Conservation (phyloP, 1,140 invertebrate species). For the Anoplolepis gracilipes region DNA sequence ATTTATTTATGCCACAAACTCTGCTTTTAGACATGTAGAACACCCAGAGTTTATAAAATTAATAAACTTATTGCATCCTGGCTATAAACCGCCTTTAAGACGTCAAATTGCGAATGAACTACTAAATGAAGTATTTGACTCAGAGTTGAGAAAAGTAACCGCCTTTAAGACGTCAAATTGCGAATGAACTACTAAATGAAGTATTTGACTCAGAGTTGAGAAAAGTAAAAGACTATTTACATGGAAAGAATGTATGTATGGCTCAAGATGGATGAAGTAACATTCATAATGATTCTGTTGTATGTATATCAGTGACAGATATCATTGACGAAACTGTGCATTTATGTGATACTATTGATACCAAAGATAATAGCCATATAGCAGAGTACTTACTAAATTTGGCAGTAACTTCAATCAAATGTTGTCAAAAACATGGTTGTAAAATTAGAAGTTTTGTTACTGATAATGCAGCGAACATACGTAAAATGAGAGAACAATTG, state of each 20-base stretch:
- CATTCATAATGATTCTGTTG: conserved; percentile 59
- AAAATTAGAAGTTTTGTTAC: conserved; percentile 33
- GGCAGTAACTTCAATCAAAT: conserved; percentile 31
- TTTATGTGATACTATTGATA: conserved; percentile 63
- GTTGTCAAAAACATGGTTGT: conserved; percentile 31
- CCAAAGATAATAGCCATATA: conserved; percentile 44
- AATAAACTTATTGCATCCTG: conserved; percentile 57
- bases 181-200: conserved; percentile 17
- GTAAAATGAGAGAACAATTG: conserved; percentile 40
- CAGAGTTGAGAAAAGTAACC: conserved; percentile 49
- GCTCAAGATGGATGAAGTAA: conserved; percentile 64
- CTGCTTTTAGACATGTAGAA: conserved; percentile 59
- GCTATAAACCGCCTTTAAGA: conserved; percentile 60
- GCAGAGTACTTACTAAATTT: conserved; percentile 21
- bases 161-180: conserved; percentile 34
- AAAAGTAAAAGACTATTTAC: conserved; percentile 12
- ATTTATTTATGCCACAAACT: conserved; percentile 67
- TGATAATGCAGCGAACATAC: conserved; percentile 46
- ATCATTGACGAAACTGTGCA: conserved; percentile 26
- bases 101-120: conserved; percentile 14
- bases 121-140: conserved; percentile 30
- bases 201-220: conserved; percentile 34
- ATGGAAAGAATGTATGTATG: conserved; percentile 46
- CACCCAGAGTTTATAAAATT: conserved; percentile 65
- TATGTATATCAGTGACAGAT: conserved; percentile 56